Conservation (phyloP, 2,888 invertebrate genomes). For the Strigamia maritima region DNA sequence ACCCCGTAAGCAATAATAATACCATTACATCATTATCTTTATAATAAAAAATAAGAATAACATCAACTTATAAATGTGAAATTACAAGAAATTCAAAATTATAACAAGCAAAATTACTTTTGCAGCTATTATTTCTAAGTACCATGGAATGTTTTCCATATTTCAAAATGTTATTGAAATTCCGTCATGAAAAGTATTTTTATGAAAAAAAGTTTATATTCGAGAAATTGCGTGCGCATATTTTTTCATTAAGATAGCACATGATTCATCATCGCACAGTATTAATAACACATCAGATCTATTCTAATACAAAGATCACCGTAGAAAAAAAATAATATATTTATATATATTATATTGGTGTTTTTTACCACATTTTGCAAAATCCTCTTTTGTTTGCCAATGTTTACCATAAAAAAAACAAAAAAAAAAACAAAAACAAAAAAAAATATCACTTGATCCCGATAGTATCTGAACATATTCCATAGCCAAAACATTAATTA, state of each 20-base stretch:
- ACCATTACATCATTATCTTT: background rate
- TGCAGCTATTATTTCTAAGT: background rate
- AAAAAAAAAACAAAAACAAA: too few relatives aligned
- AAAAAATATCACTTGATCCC: background rate
- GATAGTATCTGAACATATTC: background rate
- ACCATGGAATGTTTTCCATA: background rate
- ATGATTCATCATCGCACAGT: background rate
- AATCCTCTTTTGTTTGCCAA: background rate
- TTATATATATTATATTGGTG: background rate
- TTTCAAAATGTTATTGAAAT: background rate
- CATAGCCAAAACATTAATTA: background rate
- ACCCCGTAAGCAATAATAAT: background rate
- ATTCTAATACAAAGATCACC: constrained; percentile 2
- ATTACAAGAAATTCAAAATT: background rate
- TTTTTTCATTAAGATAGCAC: background rate
- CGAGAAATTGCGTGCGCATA: background rate
- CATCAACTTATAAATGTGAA: constrained; percentile 2
- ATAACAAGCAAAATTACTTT: background rate
- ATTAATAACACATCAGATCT: constrained; percentile 5
- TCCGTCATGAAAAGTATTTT: background rate
- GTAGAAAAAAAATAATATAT: constrained; percentile 1
- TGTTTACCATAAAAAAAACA: too few relatives aligned
- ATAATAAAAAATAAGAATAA: background rate
- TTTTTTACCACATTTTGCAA: background rate
- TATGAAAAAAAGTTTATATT: background rate